phyloP scores from a whole-genome alignment of 1,140 invertebrate species.

The Heliothis subflexa region DNA sequence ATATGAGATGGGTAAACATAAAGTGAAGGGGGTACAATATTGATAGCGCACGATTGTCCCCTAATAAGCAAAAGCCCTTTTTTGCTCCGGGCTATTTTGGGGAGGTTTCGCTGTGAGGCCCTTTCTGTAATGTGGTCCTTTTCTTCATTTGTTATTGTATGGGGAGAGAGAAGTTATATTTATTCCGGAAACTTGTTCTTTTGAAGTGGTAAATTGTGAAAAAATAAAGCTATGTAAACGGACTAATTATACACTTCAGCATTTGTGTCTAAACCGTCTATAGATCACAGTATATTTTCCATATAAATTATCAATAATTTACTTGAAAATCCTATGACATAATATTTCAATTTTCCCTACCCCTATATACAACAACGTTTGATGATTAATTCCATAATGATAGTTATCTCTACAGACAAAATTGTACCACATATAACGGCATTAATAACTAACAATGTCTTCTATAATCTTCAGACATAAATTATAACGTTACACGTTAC shows the following conservation, averaged over 20 bases:
- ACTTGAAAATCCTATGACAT: too few relatives aligned
- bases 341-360: too few relatives aligned
- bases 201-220: too few relatives aligned
- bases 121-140: constrained; percentile 14
- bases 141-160: neutral
- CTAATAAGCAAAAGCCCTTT: neutral
- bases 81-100: neutral
- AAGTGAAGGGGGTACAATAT: constrained; percentile 9
- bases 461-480: constrained; percentile 11
- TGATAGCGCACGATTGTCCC: constrained; percentile 2
- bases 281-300: too few relatives aligned
- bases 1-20: neutral
- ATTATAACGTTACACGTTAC: constrained; percentile 10
- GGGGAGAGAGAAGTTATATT: neutral
- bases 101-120: neutral
- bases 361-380: too few relatives aligned
- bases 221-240: too few relatives aligned
- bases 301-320: too few relatives aligned
- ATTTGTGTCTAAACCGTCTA: too few relatives aligned
- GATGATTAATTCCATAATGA: too few relatives aligned
- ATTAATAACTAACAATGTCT: constrained; percentile 3
- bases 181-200: neutral
- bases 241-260: too few relatives aligned
- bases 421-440: too few relatives aligned
- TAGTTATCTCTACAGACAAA: neutral